Conservation (phyloP, 2,113 vertebrate genomes). For the Cichladusa arquata region DNA sequence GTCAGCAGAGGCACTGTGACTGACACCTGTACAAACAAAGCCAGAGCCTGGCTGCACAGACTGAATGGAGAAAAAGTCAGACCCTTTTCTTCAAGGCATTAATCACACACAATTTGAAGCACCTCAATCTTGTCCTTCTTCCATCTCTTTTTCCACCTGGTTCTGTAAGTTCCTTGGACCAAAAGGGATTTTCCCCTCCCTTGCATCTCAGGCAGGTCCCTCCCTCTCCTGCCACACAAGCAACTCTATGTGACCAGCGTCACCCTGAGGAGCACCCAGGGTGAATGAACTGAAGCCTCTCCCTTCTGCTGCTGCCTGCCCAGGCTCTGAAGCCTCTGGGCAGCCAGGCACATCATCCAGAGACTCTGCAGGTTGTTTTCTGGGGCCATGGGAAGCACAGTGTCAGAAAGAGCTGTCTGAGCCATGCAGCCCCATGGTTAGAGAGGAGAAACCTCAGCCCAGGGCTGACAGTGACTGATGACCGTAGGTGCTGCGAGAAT, state of each 20-base stretch:
- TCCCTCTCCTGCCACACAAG: accelerated
- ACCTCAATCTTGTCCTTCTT: not conserved
- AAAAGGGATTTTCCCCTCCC: accelerated
- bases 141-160: not conserved
- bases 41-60: not conserved
- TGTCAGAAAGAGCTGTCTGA: not conserved
- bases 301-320: not conserved
- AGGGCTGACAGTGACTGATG: constrained; percentile 47
- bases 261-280: not conserved
- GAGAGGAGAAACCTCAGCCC: constrained; percentile 39
- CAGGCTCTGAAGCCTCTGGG: not conserved
- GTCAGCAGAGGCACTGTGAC: not conserved
- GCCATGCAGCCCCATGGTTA: not conserved
- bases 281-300: not conserved
- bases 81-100: not conserved
- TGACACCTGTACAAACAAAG: not conserved
- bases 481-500: not conserved
- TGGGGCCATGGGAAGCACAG: not conserved
- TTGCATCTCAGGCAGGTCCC: not conserved
- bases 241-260: accelerated
- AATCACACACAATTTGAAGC: not conserved
- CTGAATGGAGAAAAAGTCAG: not conserved
- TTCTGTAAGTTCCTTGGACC: not conserved
- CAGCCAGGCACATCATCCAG: not conserved
- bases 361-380: not conserved